These are phyloP conservation scores for Eulacestoma nigropectus DNA, from an alignment of 2,113 vertebrate genomes.

Conservation along the genomic window DNA sequence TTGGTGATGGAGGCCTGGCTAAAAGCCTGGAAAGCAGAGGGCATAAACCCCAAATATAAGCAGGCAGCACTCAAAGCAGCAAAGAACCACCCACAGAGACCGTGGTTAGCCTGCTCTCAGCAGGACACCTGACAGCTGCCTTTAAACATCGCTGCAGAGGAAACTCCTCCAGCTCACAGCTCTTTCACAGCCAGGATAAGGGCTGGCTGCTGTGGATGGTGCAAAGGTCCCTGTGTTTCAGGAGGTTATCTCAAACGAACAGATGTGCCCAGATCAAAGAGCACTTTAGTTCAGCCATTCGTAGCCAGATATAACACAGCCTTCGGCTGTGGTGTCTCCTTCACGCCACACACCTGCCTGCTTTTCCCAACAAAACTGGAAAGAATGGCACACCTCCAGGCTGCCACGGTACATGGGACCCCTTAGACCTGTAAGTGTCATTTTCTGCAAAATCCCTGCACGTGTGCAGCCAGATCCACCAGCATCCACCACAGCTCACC, in stretches of 20 bases:
- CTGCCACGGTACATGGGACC: fast-evolving
- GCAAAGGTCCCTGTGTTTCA: not conserved
- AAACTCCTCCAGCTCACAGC: not conserved
- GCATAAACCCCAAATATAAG: not conserved
- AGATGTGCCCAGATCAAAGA: not conserved
- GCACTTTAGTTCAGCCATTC: not conserved
- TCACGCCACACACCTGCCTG: not conserved
- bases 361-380: not conserved
- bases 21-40: not conserved
- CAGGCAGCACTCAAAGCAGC: not conserved
- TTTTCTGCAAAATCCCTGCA: not conserved
- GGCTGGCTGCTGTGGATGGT: not conserved
- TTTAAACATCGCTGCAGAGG: not conserved
- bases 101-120: not conserved
- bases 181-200: not conserved
- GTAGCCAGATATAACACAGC: not conserved
- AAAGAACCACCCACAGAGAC: not conserved
- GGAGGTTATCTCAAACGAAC: not conserved
- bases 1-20: not conserved
- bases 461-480: not conserved
- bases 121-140: not conserved
- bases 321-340: not conserved
- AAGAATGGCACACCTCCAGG: not conserved
- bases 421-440: fast-evolving
- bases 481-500: not conserved